Base-by-base conservation (phyloP, 2,888 invertebrate genomes). In the Hipparchia sbordonii region DNA sequence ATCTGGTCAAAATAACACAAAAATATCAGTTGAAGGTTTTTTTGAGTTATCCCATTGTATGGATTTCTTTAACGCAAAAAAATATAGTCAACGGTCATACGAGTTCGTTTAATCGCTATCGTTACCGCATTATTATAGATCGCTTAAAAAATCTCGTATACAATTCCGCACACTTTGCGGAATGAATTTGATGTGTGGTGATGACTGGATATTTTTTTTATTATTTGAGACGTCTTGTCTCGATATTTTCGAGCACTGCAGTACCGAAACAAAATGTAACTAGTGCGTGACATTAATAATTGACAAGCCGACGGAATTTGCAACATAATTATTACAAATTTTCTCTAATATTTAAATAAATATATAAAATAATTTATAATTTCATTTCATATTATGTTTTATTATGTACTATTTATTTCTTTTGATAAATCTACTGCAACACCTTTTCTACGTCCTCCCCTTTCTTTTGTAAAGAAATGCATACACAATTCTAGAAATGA, bases 291-390 rank as follows among this genome's bases (percentile, higher is more conserved):
- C 57, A 62, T 9, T n/a, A 39, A 65, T 70, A 72, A 72, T 72
- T 70, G 72, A 72, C 72, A 72, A 72, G 72, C 72, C 45, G 69
- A 33, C 63, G 10, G 63, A 61, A 56, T 51, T 23, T 45, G 6
- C 12, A 62, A 8, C 54, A 68, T 45, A 67, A 39, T 39, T 39
- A 39, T 48, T 10, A 6, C 13, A 68, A 48, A 59, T 4, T 9
- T 56, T 2, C 12, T 59, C 12, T 59, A 57, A 33, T 33, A 57
- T 57, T 57, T 3, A 68, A 45, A 54, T 51, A 63, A 51, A 7
- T 1, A 63, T 23, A 61, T 61, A 45, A 39, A 45, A 6, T 39
- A 48, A 62, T 46, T 48, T 48, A 63, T 46, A 63, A 63, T 51
- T 63, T 63, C 0, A 23, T 63, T 48, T 63, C 8, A 60, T 60